Conservation (phyloP, 2,797 vertebrate genomes). For the Anguilla megastoma region DNA sequence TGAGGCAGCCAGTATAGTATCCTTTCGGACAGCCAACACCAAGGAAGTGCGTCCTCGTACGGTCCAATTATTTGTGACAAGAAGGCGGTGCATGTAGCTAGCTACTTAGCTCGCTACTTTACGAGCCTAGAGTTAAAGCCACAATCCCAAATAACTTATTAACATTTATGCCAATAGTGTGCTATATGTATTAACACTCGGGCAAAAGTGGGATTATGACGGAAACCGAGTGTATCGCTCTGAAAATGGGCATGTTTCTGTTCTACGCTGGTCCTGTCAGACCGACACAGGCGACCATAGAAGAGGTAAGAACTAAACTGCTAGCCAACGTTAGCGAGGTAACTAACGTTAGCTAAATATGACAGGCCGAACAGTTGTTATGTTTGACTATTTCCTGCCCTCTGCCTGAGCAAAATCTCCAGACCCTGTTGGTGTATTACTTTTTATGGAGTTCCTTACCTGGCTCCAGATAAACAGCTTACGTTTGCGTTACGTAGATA, state of each 20-base stretch:
- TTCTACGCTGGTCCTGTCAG: slow-evolving; percentile 67
- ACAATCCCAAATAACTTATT: slow-evolving; percentile 25
- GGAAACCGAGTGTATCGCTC: slow-evolving; percentile 50
- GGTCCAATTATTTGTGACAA: slow-evolving; percentile 51
- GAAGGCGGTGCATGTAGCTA: slow-evolving; percentile 59
- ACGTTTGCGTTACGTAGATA: neutral
- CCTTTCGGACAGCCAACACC: slow-evolving; percentile 51
- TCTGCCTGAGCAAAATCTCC: neutral
- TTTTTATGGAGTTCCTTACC: neutral
- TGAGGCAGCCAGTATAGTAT: slow-evolving; percentile 53
- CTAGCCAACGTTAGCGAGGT: neutral
- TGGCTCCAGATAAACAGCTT: neutral
- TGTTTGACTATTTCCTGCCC: neutral
- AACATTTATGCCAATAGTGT: slow-evolving; percentile 43
- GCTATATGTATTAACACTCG: slow-evolving; percentile 34
- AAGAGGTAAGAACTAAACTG: slow-evolving; percentile 65
- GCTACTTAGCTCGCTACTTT: slow-evolving; percentile 52
- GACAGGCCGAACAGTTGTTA: neutral
- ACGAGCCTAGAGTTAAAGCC: slow-evolving; percentile 22
- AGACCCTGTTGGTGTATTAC: neutral
- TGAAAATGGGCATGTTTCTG: slow-evolving; percentile 76
- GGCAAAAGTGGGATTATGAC: slow-evolving; percentile 59
- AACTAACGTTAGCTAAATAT: neutral
- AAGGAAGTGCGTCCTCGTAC: slow-evolving; percentile 48
- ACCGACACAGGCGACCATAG: slow-evolving; percentile 65